These are phyloP conservation scores for Dasypogon diadema DNA, from an alignment of 2,888 invertebrate species.

Conservation along the genomic window DNA sequence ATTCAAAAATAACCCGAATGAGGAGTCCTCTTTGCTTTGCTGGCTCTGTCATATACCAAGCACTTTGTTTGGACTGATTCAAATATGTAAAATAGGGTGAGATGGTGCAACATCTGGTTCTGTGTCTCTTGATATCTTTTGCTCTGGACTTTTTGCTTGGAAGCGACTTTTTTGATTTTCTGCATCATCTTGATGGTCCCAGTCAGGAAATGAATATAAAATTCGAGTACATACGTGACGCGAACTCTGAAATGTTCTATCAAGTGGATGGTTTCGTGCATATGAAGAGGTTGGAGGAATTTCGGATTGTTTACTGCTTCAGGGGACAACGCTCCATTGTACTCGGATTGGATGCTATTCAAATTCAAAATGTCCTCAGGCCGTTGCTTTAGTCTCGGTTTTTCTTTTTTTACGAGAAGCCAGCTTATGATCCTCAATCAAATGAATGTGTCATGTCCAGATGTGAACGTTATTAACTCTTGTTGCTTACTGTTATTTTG, in stretches of 20 bases:
- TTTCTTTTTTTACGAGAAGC: no score
- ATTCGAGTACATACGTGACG: slow-evolving; percentile 14
- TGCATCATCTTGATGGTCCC: background rate
- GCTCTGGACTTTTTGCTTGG: background rate
- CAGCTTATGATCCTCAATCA: no score
- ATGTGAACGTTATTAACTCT: no score
- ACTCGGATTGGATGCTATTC: no score
- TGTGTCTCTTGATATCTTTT: background rate
- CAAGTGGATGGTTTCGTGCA: slow-evolving; percentile 6
- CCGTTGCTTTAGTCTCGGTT: no score
- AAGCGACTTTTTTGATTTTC: background rate
- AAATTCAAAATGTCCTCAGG: no score
- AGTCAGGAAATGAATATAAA: slow-evolving; percentile 28
- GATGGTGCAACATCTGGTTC: slow-evolving; percentile 22
- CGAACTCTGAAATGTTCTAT: slow-evolving; percentile 12
- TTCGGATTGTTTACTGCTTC: background rate
- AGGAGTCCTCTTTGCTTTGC: slow-evolving; percentile 1
- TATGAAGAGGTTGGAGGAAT: background rate
- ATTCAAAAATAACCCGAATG: background rate
- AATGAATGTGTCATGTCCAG: no score
- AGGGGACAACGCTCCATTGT: background rate
- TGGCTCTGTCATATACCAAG: slow-evolving; percentile 3
- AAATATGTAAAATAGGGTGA: slow-evolving; percentile 28
- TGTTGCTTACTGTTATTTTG: no score
- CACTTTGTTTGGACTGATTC: slow-evolving; percentile 4